phyloP scores from a whole-genome alignment of 2,888 invertebrate species.

The Drosophila seclusa region DNA sequence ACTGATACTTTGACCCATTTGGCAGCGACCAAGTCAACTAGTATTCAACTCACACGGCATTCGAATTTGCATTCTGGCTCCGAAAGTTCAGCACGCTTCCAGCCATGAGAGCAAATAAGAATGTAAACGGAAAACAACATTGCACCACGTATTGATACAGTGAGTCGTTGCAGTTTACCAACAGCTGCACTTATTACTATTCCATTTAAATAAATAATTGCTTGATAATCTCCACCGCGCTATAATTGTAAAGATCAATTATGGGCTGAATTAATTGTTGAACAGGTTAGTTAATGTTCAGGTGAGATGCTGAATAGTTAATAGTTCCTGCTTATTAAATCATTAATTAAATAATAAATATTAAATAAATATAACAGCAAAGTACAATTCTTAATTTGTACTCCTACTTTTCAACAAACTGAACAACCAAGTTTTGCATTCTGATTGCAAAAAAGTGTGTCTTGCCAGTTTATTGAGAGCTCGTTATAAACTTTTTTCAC shows the following conservation, averaged over 20 bases:
- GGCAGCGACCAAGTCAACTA: conserved; percentile 65
- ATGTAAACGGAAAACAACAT: conserved; percentile 47
- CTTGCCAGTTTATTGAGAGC: conserved; percentile 67
- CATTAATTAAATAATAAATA: background rate
- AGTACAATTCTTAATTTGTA: background rate
- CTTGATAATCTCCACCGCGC: background rate
- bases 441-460: conserved; percentile 34
- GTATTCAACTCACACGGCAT: conserved; percentile 63
- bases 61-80: conserved; percentile 60
- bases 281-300: background rate
- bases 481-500: conserved; percentile 52
- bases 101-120: conserved; percentile 44
- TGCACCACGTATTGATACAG: conserved; percentile 42
- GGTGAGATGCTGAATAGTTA: background rate
- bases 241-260: background rate
- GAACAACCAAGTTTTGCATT: conserved; percentile 28
- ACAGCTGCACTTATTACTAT: conserved; percentile 32
- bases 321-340: background rate
- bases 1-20: conserved; percentile 80
- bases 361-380: background rate
- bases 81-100: conserved; percentile 19
- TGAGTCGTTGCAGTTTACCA: conserved; percentile 36
- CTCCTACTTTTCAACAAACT: conserved; percentile 31
- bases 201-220: conserved; percentile 42
- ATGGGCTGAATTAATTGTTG: background rate